Evolutionary conservation across 1,140 invertebrate genomes (phyloP).

Genomic region (Plectrocnemia conspersa): DNA sequence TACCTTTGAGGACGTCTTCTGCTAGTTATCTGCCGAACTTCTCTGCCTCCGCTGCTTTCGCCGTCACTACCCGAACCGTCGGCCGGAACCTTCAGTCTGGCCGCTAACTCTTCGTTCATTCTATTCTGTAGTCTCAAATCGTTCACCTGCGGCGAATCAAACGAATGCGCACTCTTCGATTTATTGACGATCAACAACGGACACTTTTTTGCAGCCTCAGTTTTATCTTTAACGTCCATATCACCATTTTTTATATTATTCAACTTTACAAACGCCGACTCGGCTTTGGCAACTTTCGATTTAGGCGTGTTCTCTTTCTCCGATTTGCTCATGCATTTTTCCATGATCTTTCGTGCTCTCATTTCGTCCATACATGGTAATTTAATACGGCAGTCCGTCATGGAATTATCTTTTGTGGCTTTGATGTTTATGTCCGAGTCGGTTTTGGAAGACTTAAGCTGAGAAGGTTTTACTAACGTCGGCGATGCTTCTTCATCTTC

Average conservation of each 20-base stretch:
- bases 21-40: constrained; percentile 56
- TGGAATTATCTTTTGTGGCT: constrained; percentile 26
- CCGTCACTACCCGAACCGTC: constrained; percentile 51
- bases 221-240: constrained; percentile 2
- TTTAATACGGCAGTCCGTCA: constrained; percentile 22
- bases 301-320: constrained; percentile 20
- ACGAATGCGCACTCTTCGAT: constrained; percentile 22
- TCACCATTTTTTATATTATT: constrained; percentile 30
- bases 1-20: constrained; percentile 14
- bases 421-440: constrained; percentile 43
- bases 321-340: constrained; percentile 25
- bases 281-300: constrained; percentile 3
- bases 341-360: constrained; percentile 30
- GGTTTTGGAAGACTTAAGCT: constrained; percentile 44
- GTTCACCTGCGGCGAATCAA: constrained; percentile 12
- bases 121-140: constrained; percentile 29
- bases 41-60: constrained; percentile 57
- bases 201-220: constrained; percentile 1
- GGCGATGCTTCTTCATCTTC: constrained; percentile 26
- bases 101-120: constrained; percentile 36
- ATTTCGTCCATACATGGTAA: constrained; percentile 32
- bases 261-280: constrained; percentile 16
- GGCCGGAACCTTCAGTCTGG: constrained; percentile 38
- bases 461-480: constrained; percentile 39
- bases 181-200: constrained; percentile 37